Conservation (phyloP, 2,888 invertebrate species). For the Cheilosia variabilis region DNA sequence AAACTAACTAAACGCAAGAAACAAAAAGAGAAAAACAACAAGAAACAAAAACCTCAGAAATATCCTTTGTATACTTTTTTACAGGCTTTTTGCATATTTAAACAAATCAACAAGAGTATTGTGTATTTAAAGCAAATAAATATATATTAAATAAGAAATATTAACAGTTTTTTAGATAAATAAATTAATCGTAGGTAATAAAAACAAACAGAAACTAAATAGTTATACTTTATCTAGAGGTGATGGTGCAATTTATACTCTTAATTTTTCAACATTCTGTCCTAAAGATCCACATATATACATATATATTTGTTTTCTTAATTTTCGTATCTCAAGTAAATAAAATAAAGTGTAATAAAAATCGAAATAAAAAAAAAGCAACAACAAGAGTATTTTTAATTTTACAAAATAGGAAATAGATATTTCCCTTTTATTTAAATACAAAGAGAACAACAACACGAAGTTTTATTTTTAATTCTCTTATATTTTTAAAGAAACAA, state of each 20-base stretch:
- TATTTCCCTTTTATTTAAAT: slow-evolving; percentile 21
- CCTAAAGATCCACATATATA: slow-evolving; percentile 51
- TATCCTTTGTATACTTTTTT: slow-evolving; percentile 76
- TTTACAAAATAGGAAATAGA: slow-evolving; percentile 14
- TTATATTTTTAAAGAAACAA: slow-evolving; percentile 37
- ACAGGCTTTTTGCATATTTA: slow-evolving; percentile 74
- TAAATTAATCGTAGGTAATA: slow-evolving; percentile 66
- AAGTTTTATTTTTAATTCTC: slow-evolving; percentile 37
- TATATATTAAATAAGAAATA: slow-evolving; percentile 23
- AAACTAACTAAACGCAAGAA: slow-evolving; percentile 26
- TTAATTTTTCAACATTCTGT: slow-evolving; percentile 72
- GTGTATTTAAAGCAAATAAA: slow-evolving; percentile 40
- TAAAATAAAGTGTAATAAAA: slow-evolving; percentile 22
- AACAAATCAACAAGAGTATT: slow-evolving; percentile 44
- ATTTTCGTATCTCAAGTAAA: slow-evolving; percentile 14
- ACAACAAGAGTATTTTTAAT: slow-evolving; percentile 34
- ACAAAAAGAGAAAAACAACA: background rate
- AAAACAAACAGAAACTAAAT: slow-evolving; percentile 39
- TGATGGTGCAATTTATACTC: slow-evolving; percentile 76
- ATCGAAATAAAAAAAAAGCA: slow-evolving; percentile 1
- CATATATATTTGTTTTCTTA: slow-evolving; percentile 11
- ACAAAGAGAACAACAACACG: slow-evolving; percentile 28
- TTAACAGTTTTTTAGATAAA: slow-evolving; percentile 65
- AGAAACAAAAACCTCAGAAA: slow-evolving; percentile 63
- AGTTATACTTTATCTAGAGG: slow-evolving; percentile 71